A percentile compares a stretch with the other conserved stretches of the same genome.
Evolutionary conservation across 1,140 invertebrate genomes (phyloP).

Genomic region (Cryptotermes secundus): DNA sequence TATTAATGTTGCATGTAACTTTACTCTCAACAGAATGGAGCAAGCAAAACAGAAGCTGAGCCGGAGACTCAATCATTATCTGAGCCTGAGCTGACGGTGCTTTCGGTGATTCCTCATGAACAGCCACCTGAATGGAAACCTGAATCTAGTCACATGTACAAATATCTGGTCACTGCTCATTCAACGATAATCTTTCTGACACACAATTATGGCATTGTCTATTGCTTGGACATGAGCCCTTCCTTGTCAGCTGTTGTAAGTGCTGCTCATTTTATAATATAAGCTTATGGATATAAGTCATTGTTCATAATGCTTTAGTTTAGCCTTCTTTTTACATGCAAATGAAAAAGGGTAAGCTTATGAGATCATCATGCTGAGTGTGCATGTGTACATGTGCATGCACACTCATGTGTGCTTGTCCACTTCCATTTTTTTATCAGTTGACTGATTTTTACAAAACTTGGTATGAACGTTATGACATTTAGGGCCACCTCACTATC

Average conservation of each 20-base stretch:
- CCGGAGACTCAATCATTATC: constrained; percentile 44
- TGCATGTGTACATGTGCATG: no score
- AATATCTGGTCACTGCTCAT: constrained; percentile 48
- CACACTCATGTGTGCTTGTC: no score
- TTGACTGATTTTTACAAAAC: no score
- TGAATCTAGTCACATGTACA: constrained; percentile 54
- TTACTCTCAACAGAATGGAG: constrained; percentile 22
- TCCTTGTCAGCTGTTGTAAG: constrained; percentile 70
- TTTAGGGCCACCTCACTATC: no score
- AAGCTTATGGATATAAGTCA: no score
- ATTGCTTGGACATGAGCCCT: constrained; percentile 79
- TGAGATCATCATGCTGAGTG: no score
- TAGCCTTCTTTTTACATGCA: no score
- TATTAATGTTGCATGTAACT: constrained; percentile 22
- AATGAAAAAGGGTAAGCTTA: no score
- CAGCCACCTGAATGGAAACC: constrained; percentile 51
- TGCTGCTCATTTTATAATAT: no score
- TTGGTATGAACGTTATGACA: no score
- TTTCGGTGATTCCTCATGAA: constrained; percentile 62
- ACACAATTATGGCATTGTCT: constrained; percentile 68
- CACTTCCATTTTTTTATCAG: no score
- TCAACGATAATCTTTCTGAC: constrained; percentile 56
- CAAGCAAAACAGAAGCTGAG: neutral
- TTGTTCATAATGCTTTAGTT: no score
- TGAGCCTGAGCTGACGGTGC: constrained; percentile 59